A percentile compares a stretch with the other conserved stretches of the same genome.
These are phyloP conservation scores for Dolichoris vasculosae DNA, from an alignment of 1,140 invertebrate genomes.

Conservation along the genomic window DNA sequence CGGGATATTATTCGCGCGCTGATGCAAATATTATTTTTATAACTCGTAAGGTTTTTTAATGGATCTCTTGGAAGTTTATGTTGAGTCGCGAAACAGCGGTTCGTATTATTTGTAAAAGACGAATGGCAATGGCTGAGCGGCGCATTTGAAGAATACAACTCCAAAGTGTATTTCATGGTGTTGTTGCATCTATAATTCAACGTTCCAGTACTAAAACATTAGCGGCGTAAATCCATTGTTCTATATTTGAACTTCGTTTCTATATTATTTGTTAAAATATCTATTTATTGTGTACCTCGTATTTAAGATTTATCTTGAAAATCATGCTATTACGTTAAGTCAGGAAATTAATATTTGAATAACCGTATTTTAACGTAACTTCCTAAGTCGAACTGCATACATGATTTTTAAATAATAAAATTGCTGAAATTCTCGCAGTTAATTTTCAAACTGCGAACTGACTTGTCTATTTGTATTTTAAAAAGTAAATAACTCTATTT, in stretches of 20 bases:
- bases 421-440: neutral
- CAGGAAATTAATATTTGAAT: neutral
- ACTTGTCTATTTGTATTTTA: neutral
- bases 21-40: slow-evolving; percentile 14
- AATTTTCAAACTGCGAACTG: neutral
- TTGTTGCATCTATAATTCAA: slow-evolving; percentile 2
- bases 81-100: neutral
- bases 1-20: neutral
- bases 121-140: neutral
- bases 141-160: neutral
- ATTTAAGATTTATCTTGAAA: neutral
- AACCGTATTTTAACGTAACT: no score
- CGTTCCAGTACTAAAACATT: neutral
- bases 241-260: neutral
- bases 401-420: neutral
- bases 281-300: neutral
- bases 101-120: neutral
- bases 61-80: neutral
- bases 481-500: neutral
- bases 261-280: neutral
- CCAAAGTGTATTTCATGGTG: neutral
- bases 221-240: neutral
- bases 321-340: neutral
- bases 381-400: neutral
- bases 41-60: neutral